Evolutionary conservation across 2,797 vertebrate species (phyloP).

Genomic region (Arrhamphus sclerolepis): DNA sequence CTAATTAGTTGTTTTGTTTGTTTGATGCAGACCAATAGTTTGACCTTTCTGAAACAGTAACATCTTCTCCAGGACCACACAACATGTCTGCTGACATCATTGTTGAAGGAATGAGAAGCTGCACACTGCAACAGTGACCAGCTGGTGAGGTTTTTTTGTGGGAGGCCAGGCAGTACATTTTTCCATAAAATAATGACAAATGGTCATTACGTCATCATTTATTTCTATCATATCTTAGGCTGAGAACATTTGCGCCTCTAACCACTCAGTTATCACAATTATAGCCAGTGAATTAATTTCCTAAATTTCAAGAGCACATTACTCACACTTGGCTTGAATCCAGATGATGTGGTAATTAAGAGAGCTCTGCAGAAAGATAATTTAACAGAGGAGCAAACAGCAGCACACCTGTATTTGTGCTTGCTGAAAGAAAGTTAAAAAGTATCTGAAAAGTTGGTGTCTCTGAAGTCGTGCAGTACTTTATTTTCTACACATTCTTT

Average conservation of each 20-base stretch:
- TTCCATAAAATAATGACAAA: neutral
- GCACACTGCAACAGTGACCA: too few species aligned
- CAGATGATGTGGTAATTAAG: conserved; percentile 8
- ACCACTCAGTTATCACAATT: conserved; percentile 5
- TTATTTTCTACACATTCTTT: neutral
- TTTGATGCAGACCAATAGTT: too few species aligned
- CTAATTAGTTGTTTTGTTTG: too few species aligned
- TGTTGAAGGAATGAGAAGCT: too few species aligned
- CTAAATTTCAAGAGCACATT: conserved; percentile 1
- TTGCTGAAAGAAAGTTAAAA: neutral
- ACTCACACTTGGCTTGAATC: conserved; percentile 9
- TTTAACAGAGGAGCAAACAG: conserved; percentile 7
- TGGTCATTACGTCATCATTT: neutral
- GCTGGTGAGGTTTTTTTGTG: neutral
- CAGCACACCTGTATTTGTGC: conserved; percentile 11
- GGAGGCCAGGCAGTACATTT: neutral
- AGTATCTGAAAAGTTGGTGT: neutral
- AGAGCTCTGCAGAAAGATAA: neutral
- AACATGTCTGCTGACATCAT: too few species aligned
- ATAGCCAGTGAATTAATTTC: conserved; percentile 8
- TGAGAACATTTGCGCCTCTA: neutral
- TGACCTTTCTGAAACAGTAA: too few species aligned
- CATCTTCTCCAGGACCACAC: too few species aligned
- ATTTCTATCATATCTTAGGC: neutral
- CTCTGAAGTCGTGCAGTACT: neutral